Evolutionary conservation across 2,888 invertebrate species (phyloP), one percentile per base, ranked within the genome.

Genomic region (Lordiphosa fenestrarum): DNA sequence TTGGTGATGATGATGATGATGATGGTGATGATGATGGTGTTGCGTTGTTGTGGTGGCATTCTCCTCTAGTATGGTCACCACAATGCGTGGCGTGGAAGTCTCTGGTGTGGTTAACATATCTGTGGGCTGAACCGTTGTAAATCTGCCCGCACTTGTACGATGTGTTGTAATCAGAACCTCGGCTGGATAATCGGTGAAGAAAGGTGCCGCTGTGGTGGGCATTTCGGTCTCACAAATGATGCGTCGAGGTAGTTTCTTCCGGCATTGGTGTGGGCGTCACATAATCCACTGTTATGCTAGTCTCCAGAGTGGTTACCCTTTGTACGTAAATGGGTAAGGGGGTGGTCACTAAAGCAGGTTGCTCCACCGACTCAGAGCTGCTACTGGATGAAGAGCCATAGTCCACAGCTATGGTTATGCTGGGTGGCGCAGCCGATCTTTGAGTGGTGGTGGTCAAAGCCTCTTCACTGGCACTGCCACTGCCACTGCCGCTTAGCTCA

Each of bases 101-200:
- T 64, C 23, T 33, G 65, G 69, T 6, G 81, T 81, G 9, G 82
- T 72, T n/a, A 81, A 73, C n/a, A 47, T 39, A 0, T 35, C 4
- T 1, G 68, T 68, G 33, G 56, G 85, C 7, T 81, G 84, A 37
- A 84, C 71, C 5, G 88, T 87, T 13, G 86, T 84, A 48, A 85
- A 81, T 30, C 86, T 68, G 0, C 84, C 85, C 0, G 73, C 73
- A 7, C 77, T 73, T 2, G 85, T 71, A 41, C 85, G 72, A 50
- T 87, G 88, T 3, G 88, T 88, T 15, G 89, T 87, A 13, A 88
- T 84, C 33, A 77, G 71, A 3, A 88, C 86, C 42, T 88, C 88
- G 0, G 73, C 72, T 2, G 89, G 89, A 36, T 86, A 88, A 60
- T 89, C 89, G 2, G 89, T 89, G 52, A 89, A 89, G 83, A 89